These are phyloP conservation scores for Oxycera nigricornis DNA, from an alignment of 2,888 invertebrate genomes.

Conservation along the genomic window DNA sequence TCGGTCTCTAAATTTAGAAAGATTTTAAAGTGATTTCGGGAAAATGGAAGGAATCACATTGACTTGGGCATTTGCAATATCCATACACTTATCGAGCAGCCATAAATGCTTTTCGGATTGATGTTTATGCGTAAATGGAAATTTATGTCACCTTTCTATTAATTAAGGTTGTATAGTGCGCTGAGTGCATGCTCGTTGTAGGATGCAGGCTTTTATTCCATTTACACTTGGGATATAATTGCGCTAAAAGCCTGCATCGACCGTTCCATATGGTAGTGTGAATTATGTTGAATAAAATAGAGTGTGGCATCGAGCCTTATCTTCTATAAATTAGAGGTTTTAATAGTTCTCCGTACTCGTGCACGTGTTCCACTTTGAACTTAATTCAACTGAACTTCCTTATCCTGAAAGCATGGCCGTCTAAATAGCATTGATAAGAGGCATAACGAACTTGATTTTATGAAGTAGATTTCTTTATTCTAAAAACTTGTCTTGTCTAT, in stretches of 20 bases:
- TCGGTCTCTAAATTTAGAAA: slow-evolving; percentile 14
- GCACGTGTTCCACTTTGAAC: too few species aligned
- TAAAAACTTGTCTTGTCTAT: too few species aligned
- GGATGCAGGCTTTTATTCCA: background rate
- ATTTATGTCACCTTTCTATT: slow-evolving; percentile 20
- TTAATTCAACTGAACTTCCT: too few species aligned
- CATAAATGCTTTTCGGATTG: slow-evolving; percentile 6
- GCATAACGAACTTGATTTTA: too few species aligned
- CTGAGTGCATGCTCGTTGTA: background rate
- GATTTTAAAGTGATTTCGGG: slow-evolving; percentile 7
- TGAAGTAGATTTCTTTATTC: too few species aligned
- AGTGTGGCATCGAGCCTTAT: too few species aligned
- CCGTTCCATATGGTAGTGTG: background rate
- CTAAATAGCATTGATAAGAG: too few species aligned
- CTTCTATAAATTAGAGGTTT: too few species aligned
- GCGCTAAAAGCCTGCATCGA: background rate
- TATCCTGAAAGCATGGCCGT: too few species aligned
- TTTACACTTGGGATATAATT: background rate
- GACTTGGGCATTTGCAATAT: background rate
- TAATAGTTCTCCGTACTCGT: too few species aligned
- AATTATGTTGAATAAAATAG: background rate
- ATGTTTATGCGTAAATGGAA: slow-evolving; percentile 16
- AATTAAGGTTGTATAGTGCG: background rate
- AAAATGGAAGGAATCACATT: background rate
- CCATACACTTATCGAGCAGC: slow-evolving; percentile 5